Conservation (phyloP, 2,888 invertebrate species). For the Apotomis betuletana region DNA sequence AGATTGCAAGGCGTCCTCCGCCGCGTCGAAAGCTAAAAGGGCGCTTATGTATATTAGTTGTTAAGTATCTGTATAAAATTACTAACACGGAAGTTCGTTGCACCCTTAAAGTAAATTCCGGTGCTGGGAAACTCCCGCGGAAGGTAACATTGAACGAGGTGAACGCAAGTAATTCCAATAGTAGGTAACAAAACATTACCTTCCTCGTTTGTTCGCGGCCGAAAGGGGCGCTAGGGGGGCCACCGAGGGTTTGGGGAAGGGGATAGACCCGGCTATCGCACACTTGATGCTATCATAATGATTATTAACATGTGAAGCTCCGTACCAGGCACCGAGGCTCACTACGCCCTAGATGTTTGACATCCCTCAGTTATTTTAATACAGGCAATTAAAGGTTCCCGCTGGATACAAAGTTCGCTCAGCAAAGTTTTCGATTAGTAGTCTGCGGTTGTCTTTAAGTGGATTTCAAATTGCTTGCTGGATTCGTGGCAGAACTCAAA, state of each 20-base stretch:
- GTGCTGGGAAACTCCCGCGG: slow-evolving; percentile 53
- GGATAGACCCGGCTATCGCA: slow-evolving; percentile 74
- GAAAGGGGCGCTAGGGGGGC: slow-evolving; percentile 43
- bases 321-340: slow-evolving; percentile 75
- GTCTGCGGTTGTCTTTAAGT: slow-evolving; percentile 79
- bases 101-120: slow-evolving; percentile 52
- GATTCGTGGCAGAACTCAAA: slow-evolving; percentile 61
- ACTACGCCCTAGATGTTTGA: slow-evolving; percentile 79
- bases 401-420: slow-evolving; percentile 63
- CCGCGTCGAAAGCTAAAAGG: slow-evolving; percentile 2
- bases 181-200: slow-evolving; percentile 48
- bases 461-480: slow-evolving; percentile 78
- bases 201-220: slow-evolving; percentile 47
- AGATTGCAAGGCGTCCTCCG: slow-evolving; percentile 1
- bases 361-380: slow-evolving; percentile 83
- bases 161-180: slow-evolving; percentile 55
- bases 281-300: slow-evolving; percentile 83
- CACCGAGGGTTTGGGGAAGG: slow-evolving; percentile 55
- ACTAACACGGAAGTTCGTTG: slow-evolving; percentile 48
- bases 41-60: slow-evolving; percentile 5
- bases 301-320: slow-evolving; percentile 82
- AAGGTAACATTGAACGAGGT: slow-evolving; percentile 48
- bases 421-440: slow-evolving; percentile 80
- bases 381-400: slow-evolving; percentile 79
- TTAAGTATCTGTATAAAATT: slow-evolving; percentile 35